These are phyloP conservation scores for Neoaliturus tenellus DNA, from an alignment of 2,888 invertebrate species.

Conservation along the genomic window DNA sequence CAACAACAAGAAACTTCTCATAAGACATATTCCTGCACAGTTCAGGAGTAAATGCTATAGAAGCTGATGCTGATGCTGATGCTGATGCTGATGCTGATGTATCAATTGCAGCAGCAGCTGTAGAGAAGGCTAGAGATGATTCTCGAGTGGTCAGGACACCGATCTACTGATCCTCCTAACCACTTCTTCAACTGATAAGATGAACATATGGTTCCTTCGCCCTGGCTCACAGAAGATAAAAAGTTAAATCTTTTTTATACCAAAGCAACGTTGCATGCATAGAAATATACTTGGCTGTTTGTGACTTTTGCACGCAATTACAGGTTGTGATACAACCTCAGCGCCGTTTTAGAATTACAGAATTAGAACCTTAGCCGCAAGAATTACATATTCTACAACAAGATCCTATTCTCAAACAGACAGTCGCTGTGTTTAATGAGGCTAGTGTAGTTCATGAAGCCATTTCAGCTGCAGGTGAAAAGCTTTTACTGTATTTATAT, in stretches of 20 bases:
- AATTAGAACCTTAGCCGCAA: background rate
- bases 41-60: background rate
- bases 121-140: background rate
- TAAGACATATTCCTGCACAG: background rate
- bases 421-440: background rate
- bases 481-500: background rate
- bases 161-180: background rate
- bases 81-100: slow-evolving; percentile 20
- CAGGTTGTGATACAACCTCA: slow-evolving; percentile 36
- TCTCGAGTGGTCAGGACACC: background rate
- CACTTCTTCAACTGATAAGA: background rate
- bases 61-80: no score
- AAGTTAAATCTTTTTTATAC: background rate
- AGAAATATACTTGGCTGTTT: background rate
- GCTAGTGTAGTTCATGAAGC: background rate
- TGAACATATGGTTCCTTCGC: slow-evolving; percentile 9
- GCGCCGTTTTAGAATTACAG: background rate
- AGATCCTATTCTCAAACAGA: background rate
- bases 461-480: background rate
- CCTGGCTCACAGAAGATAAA: background rate
- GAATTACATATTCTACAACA: background rate
- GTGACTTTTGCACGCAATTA: background rate
- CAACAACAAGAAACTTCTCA: background rate
- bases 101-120: background rate
- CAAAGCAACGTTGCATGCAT: background rate